Evolutionary conservation across 1,140 invertebrate species (phyloP), one percentile per base, ranked within the genome.

Genomic region (Muscidifurax raptorellus): DNA sequence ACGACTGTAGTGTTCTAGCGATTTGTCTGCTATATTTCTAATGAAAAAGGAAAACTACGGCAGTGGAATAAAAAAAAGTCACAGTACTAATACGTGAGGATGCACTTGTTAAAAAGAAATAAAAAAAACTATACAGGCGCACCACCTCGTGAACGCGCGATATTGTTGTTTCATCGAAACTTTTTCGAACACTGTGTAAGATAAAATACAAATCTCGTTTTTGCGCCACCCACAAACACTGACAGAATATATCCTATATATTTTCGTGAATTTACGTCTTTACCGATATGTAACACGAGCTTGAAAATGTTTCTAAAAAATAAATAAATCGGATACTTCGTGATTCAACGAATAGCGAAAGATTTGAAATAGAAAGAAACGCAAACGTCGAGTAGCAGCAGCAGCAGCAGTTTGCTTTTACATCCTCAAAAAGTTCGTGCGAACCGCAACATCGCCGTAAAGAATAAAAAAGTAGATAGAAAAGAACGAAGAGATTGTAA

Each of bases 231-330:
- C 44, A 18, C 71, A 72, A 18, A 77, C n/a, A 74, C 71, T 67
- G 59, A 79, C 32, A n/a, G 22, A 59, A 59, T 59, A 59, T 15
- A 22, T 40, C 66, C n/a, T 40, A 66, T 80, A 80, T 80, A 80
- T 80, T 80, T 80, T 80, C 66, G 27, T 72, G 64, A 77, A 77
- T 64, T 77, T 59, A 32, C 18, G 75, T 59, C 75, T 59, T 44
- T 71, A 67, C 27, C 64, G 25, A 80, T n/a, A 80, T 40, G 30
- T 64, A 66, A 30, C 76, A 30, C 52, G 36, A 83, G 75, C 75
- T 83, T 71, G 30, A 15, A 52, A 83, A 67, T 69, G 77, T 71
- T 78, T 83, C 64, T 83, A 83, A 66, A 82, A 76, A 74, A 75
- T 59, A 40, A 75, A 9, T 2, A 77, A 77, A 28, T 59, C 5